Evolutionary conservation across 2,888 invertebrate species (phyloP), one percentile per base, ranked within the genome.

Genomic region (Dicycla oo): DNA sequence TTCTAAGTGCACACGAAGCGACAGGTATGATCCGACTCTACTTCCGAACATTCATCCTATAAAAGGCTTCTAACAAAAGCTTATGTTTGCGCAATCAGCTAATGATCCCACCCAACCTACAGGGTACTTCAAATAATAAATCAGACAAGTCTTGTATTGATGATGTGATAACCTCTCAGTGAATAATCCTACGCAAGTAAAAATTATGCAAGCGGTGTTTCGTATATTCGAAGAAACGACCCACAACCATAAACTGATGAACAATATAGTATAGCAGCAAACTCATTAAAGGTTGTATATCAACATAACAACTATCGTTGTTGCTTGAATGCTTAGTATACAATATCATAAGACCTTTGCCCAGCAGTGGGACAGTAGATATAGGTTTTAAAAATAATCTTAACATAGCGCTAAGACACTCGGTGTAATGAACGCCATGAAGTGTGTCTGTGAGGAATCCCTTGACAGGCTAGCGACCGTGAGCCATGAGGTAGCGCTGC

Each of bases 61-160:
- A 57, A 77, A 45, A 43, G 40, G 26, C n/a, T 47, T 51, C 45
- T 67, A 68, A 69, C 49, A 51, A 75, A 57, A 10, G 26, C 18
- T 47, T 26, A 30, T 43, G 34, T 77, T 53, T 60, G 43, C 58
- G 30, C 45, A 60, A 82, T 40, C 49, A 70, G 23, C 23, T 63
- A 63, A 79, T 79, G 58, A 72, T 60, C 40, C n/a, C 82, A 66
- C 40, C n/a, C 82, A 66, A 66, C 80, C 67, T 74, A 74, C 64
- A 67, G 56, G 40, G 40, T 63, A 67, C 63, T 61, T 53, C 54
- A 67, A 23, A 66, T 60, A 61, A 70, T 53, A 70, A 65, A 71
- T 58, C 18, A 62, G 30, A 38, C 38, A 70, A 47, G 54, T 62
- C n/a, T n/a, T n/a, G 61, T 63, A 54, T 51, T 34, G 51, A 76